Conservation (phyloP, 2,113 vertebrate species). For the Gymnobelideus leadbeateri region DNA sequence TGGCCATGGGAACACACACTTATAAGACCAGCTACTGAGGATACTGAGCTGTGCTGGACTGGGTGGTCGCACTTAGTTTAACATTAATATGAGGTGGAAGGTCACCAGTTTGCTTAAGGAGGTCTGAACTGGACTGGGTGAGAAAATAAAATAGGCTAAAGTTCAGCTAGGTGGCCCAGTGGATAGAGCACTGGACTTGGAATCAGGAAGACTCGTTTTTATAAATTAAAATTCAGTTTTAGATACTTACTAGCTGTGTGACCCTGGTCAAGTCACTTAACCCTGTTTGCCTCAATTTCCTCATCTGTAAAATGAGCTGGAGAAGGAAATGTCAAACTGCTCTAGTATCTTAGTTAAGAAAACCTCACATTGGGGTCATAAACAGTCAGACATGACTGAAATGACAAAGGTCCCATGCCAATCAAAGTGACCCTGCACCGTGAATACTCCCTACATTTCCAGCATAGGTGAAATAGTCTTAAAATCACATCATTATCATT, state of each 20-base stretch:
- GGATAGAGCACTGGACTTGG: neutral
- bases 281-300: neutral
- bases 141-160: neutral
- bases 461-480: neutral
- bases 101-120: neutral
- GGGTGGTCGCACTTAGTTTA: neutral
- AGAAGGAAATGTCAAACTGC: too few species aligned
- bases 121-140: neutral
- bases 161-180: neutral
- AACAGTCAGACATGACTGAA: neutral
- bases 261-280: neutral
- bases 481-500: neutral
- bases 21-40: neutral
- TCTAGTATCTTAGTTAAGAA: neutral
- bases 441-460: neutral
- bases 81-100: neutral
- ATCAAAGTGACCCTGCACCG: neutral
- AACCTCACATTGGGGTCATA: neutral
- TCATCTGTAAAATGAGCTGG: neutral
- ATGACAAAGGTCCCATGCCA: neutral
- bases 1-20: neutral
- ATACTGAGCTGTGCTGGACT: neutral
- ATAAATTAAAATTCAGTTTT: neutral
- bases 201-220: neutral
- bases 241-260: neutral